Conservation (phyloP, 2,113 vertebrate species). For the Serilophus lunatus region DNA sequence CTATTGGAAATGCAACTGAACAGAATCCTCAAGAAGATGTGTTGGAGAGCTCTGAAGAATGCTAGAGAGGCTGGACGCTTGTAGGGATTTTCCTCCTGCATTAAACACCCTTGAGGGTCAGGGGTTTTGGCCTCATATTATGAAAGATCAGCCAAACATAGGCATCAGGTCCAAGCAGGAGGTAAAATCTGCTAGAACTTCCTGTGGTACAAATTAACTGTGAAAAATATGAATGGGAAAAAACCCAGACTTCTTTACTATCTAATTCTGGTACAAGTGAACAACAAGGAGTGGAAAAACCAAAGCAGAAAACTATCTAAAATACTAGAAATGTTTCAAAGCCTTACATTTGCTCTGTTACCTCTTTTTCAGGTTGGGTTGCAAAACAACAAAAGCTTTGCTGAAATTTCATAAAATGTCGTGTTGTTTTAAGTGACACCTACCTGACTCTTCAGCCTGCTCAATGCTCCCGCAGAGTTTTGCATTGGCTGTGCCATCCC, state of each 20-base stretch:
- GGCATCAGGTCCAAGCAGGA: background rate
- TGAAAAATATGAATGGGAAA: background rate
- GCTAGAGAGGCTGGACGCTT: background rate
- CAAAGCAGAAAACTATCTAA: background rate
- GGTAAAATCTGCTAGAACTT: background rate
- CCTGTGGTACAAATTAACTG: background rate
- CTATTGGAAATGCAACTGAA: background rate
- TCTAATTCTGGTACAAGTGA: background rate
- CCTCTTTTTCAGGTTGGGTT: background rate
- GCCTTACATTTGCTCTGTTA: background rate
- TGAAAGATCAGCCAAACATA: background rate
- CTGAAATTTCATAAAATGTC: background rate
- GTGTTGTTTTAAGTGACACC: background rate
- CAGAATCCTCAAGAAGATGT: background rate
- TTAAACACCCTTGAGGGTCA: background rate
- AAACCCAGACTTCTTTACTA: background rate
- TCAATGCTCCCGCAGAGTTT: background rate
- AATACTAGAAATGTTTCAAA: background rate
- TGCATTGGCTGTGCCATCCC: background rate
- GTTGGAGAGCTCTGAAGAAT: background rate
- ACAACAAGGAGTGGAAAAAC: background rate
- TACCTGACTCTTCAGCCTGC: constrained; percentile 8
- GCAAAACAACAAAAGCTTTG: background rate
- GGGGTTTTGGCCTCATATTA: background rate
- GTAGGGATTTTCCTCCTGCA: background rate